Evolutionary conservation across 2,888 invertebrate genomes (phyloP).

Genomic region (Metopia argyrocephala): DNA sequence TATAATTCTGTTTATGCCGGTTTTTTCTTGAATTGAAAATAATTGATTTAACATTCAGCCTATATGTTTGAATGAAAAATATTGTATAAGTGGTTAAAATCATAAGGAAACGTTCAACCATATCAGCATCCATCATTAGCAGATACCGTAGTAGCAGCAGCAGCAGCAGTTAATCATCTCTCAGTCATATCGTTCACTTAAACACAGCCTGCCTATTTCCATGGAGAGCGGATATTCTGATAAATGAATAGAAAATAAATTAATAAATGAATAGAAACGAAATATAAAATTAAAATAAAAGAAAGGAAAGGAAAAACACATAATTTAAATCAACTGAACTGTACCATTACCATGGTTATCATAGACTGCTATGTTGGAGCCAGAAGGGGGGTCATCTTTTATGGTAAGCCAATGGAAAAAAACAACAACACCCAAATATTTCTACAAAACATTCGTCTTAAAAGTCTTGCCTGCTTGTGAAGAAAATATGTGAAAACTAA

Average conservation of each 20-base stretch:
- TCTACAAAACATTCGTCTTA: slow-evolving; percentile 28
- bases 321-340: slow-evolving; percentile 24
- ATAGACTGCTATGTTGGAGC: too few relatives aligned
- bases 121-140: slow-evolving; percentile 18
- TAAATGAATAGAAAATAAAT: slow-evolving; percentile 66
- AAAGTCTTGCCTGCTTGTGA: neutral
- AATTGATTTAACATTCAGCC: slow-evolving; percentile 71
- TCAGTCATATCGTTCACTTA: neutral
- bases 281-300: slow-evolving; percentile 66
- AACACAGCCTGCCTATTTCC: slow-evolving; percentile 39
- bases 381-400: slow-evolving; percentile 43
- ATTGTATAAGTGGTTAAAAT: neutral
- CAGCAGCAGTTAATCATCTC: neutral
- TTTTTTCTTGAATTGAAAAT: slow-evolving; percentile 72
- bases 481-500: slow-evolving; percentile 30
- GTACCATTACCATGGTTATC: slow-evolving; percentile 36
- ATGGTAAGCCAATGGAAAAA: slow-evolving; percentile 56
- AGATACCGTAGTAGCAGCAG: slow-evolving; percentile 8
- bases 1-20: slow-evolving; percentile 56
- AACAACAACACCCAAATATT: slow-evolving; percentile 50
- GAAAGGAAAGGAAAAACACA: slow-evolving; percentile 50
- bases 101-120: slow-evolving; percentile 8
- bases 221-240: slow-evolving; percentile 62
- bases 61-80: neutral
- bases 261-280: slow-evolving; percentile 43